A percentile compares a stretch with the other conserved stretches of the same genome.
Evolutionary conservation across 2,888 invertebrate genomes (phyloP).

Genomic region (Metacarcinus magister): DNA sequence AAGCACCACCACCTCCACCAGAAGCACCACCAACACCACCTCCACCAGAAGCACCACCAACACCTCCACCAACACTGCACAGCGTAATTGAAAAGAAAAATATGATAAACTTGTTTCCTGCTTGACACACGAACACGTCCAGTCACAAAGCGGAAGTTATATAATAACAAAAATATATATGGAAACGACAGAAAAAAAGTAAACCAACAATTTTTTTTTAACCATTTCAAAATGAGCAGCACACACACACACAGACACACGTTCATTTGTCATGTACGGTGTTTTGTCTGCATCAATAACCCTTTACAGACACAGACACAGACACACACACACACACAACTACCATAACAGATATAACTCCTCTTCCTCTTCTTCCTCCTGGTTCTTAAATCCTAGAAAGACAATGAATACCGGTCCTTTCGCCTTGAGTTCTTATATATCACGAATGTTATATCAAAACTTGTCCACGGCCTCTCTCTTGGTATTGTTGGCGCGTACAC

Average conservation of each 20-base stretch:
- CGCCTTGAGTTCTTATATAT: not conserved
- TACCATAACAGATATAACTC: not conserved
- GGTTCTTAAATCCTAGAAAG: not conserved
- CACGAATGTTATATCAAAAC: not conserved
- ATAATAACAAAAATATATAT: not conserved
- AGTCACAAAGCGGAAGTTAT: not conserved
- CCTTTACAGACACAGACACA: not conserved
- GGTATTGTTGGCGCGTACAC: not conserved
- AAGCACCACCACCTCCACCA: not conserved
- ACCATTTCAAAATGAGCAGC: not conserved
- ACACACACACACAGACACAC: not conserved
- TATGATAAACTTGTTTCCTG: not conserved
- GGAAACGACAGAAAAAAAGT: not conserved
- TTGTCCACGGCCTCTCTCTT: too few species aligned
- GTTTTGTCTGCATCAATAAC: not conserved
- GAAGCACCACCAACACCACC: not conserved
- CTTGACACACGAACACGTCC: slow-evolving; percentile 1
- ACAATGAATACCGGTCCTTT: not conserved
- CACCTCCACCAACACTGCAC: not conserved
- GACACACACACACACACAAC: not conserved
- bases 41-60: not conserved
- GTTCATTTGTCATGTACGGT: not conserved
- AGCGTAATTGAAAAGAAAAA: not conserved
- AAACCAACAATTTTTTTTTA: not conserved
- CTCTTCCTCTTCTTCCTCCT: not conserved